These are phyloP conservation scores for Fukomys damarensis DNA, from an alignment of 2,113 vertebrate genomes.

Conservation along the genomic window DNA sequence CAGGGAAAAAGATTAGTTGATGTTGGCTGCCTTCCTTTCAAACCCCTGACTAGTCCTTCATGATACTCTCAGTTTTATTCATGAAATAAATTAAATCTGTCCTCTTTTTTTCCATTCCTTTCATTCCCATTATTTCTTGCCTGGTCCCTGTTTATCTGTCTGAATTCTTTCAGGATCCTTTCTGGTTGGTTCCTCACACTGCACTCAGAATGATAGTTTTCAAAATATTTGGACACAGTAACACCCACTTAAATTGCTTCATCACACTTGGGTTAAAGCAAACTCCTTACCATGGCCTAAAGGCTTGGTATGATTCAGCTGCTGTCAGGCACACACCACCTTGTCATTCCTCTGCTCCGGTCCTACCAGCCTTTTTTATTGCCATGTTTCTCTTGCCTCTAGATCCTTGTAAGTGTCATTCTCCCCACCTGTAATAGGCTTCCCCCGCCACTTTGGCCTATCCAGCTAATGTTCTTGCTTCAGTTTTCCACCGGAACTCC, in stretches of 20 bases:
- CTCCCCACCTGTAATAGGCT: not conserved
- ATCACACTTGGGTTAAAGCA: not conserved
- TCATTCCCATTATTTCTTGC: not conserved
- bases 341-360: not conserved
- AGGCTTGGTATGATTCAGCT: not conserved
- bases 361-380: not conserved
- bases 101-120: not conserved
- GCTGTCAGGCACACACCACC: not conserved
- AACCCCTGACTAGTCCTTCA: not conserved
- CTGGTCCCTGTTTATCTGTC: not conserved
- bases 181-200: not conserved
- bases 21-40: not conserved
- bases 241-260: not conserved
- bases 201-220: not conserved
- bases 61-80: conserved; percentile 11
- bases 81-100: not conserved
- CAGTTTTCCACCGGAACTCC: not conserved
- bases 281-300: not conserved
- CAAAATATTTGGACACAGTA: not conserved
- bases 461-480: not conserved
- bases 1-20: not conserved
- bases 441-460: not conserved
- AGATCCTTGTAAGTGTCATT: not conserved
- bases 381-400: not conserved
- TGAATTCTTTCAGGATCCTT: conserved; percentile 10